Evolutionary conservation across 2,888 invertebrate species (phyloP).

Genomic region (Spodoptera exigua): DNA sequence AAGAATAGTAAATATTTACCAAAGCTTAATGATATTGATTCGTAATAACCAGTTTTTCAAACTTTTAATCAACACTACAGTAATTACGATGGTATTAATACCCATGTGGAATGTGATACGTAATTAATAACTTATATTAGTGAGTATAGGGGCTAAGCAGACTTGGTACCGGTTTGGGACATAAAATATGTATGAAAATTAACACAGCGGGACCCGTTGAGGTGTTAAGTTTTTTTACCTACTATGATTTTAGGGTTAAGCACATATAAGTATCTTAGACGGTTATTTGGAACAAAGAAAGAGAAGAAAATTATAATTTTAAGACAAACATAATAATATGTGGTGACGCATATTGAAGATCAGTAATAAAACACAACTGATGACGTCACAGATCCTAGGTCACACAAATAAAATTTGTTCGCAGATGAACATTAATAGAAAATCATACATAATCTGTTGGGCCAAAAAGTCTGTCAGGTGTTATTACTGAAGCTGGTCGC

Average conservation of each 20-base stretch:
- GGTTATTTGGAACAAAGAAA: too few species aligned
- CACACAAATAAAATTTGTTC: too few species aligned
- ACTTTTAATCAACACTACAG: conserved; percentile 35
- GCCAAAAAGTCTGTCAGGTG: too few species aligned
- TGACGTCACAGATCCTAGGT: too few species aligned
- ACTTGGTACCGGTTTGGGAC: conserved; percentile 31
- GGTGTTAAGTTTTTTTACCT: conserved; percentile 60
- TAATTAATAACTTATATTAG: conserved; percentile 45
- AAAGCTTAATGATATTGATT: conserved; percentile 31
- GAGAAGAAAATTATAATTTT: too few species aligned
- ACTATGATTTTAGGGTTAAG: conserved; percentile 16
- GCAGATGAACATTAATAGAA: too few species aligned
- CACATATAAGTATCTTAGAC: too few species aligned
- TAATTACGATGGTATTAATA: conserved; percentile 35
- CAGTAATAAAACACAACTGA: too few species aligned
- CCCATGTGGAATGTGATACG: conserved; percentile 37
- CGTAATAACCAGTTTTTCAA: conserved; percentile 27
- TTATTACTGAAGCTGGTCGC: too few species aligned
- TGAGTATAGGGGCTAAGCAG: conserved; percentile 8
- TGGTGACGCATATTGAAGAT: too few species aligned
- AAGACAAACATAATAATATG: too few species aligned
- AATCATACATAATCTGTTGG: too few species aligned
- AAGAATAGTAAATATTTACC: conserved; percentile 35
- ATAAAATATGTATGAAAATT: conserved; percentile 49
- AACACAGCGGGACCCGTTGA: conserved; percentile 50